Percentiles rank a stretch among this genome's conserved stretches.
Conservation (phyloP, 2,888 invertebrate species). For the Dasysyrphus albostriatus region DNA sequence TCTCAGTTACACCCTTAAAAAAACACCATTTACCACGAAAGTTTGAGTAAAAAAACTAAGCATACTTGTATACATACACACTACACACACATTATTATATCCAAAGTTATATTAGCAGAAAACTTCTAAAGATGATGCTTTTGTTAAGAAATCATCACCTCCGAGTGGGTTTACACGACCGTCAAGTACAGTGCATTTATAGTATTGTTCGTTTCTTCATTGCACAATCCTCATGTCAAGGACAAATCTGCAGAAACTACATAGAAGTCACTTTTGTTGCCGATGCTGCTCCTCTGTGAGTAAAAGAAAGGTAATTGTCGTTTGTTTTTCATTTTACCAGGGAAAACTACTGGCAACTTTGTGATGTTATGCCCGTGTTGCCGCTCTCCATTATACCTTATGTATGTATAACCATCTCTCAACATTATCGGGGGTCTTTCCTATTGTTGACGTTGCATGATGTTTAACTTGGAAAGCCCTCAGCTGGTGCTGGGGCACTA, state of each 20-base stretch:
- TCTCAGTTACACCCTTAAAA: background rate
- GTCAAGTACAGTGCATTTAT: constrained; percentile 20
- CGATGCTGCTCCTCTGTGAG: background rate
- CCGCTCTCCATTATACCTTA: background rate
- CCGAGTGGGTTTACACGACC: background rate
- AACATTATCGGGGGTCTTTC: constrained; percentile 29
- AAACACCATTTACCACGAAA: background rate
- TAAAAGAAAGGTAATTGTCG: constrained; percentile 21
- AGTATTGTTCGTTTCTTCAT: constrained; percentile 11
- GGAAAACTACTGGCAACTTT: constrained; percentile 25
- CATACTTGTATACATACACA: too few species aligned
- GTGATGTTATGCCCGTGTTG: constrained; percentile 2
- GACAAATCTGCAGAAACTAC: constrained; percentile 24
- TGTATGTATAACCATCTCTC: background rate
- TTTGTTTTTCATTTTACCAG: constrained; percentile 31
- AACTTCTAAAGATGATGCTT: constrained; percentile 4
- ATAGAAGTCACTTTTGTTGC: background rate
- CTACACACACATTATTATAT: background rate
- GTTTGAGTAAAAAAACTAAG: background rate
- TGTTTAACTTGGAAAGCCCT: constrained; percentile 66
- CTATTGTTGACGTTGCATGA: constrained; percentile 67
- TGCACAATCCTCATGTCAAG: constrained; percentile 30
- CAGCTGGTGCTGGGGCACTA: constrained; percentile 59
- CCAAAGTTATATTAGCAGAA: constrained; percentile 11
- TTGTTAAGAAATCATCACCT: constrained; percentile 28